These are phyloP conservation scores for Uropetala carovei DNA, from an alignment of 2,888 invertebrate species.

Conservation along the genomic window DNA sequence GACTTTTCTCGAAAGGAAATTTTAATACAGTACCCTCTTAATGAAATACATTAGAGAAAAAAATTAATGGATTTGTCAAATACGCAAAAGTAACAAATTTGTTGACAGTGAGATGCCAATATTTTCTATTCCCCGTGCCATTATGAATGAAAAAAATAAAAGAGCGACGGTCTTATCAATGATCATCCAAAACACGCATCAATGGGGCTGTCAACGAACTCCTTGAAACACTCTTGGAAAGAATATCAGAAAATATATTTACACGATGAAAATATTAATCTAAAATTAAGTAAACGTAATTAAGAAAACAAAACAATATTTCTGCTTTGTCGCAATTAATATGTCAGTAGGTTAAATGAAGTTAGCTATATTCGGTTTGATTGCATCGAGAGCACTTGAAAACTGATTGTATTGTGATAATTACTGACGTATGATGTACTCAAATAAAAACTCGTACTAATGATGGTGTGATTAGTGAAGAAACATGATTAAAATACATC, in stretches of 20 bases:
- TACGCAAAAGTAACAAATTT: background rate
- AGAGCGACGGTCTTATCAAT: conserved; percentile 44
- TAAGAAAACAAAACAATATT: background rate
- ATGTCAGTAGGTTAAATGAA: background rate
- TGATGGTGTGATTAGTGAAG: background rate
- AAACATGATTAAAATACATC: background rate
- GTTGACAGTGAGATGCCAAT: background rate
- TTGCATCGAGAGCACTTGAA: too few relatives aligned
- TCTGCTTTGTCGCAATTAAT: background rate
- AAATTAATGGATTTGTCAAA: background rate
- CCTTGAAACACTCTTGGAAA: background rate
- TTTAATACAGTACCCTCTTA: background rate
- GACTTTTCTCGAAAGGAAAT: background rate
- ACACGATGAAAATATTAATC: background rate
- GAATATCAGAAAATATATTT: background rate
- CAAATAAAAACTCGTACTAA: background rate
- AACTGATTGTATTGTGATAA: too few relatives aligned
- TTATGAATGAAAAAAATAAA: conserved; percentile 38
- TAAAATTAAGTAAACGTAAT: background rate
- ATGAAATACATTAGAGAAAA: background rate
- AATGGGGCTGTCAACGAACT: conserved; percentile 21
- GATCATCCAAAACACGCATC: conserved; percentile 13
- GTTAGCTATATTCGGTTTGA: background rate
- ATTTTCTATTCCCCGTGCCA: background rate
- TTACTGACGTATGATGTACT: background rate